Evolutionary conservation across 2,797 vertebrate species (phyloP).

Genomic region (Remorina albescens): DNA sequence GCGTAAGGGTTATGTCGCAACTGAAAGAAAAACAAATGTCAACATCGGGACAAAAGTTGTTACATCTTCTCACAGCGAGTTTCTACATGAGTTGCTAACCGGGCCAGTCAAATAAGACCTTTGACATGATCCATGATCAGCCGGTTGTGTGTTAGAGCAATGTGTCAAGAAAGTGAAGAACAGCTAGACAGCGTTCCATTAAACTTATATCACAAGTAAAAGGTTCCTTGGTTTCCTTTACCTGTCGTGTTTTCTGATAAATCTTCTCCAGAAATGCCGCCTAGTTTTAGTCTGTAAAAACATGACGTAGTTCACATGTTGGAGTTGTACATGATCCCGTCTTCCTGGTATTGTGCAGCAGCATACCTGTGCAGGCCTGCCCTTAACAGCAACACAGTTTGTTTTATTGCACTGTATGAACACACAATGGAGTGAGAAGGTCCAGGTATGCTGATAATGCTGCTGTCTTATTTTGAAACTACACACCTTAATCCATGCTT

Average conservation of each 20-base stretch:
- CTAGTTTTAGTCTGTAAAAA: conserved; percentile 1
- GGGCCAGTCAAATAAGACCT: not conserved
- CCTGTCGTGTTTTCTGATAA: conserved; percentile 25
- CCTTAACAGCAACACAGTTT: conserved; percentile 37
- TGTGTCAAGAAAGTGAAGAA: not conserved
- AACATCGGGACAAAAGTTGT: not conserved
- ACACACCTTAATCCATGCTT: conserved; percentile 58
- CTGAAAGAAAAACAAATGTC: not conserved
- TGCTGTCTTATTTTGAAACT: not conserved
- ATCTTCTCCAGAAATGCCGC: not conserved
- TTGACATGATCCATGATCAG: not conserved
- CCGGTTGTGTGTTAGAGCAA: not conserved
- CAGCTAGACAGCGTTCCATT: not conserved
- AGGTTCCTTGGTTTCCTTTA: conserved; percentile 25
- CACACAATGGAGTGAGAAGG: conserved; percentile 20
- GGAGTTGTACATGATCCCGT: conserved; percentile 4
- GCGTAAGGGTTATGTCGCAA: not conserved
- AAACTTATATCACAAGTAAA: not conserved
- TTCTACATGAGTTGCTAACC: not conserved
- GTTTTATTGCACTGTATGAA: not conserved
- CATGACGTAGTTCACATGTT: conserved; percentile 11
- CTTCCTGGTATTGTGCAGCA: conserved; percentile 42
- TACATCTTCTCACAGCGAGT: too few species aligned
- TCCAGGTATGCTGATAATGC: conserved; percentile 46
- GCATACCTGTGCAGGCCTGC: conserved; percentile 46